Base-by-base conservation (phyloP, 1,140 invertebrate species). In the Drosophila seguyi region DNA sequence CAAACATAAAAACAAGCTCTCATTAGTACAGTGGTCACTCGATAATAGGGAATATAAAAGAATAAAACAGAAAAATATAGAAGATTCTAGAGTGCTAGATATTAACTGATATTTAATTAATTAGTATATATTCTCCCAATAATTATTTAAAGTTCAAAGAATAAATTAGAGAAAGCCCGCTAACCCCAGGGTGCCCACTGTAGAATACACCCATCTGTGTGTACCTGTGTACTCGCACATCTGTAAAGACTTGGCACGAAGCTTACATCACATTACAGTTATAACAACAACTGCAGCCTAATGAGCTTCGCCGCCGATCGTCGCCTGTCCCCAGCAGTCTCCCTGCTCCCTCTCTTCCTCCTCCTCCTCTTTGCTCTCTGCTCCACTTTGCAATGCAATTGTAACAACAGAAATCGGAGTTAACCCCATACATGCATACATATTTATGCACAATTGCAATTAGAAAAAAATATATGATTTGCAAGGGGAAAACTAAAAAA, bases 221-320 rank as follows among this genome's bases (percentile, higher is more conserved):
- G 10, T 6, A n/a, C 31, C 3, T 44, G 18, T 4, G 3, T 18
- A 31, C 48, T 52, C 6, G 34, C 31, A 22, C 31, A 45, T 27
- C 13, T 18, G 29, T n/a, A 34, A 13, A 18, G 31, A 41, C 36
- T 50, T 34, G 41, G 42, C 44, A 60, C 59, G 39, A 58, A 36
- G 63, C 75, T 77, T 77, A 69, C 74, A 69, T 77, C 63, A 78
- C 75, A 52, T 39, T 42, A 77, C 74, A 48, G 73, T 77, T 77
- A 76, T 47, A 75, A 38, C 62, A 53, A 72, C 52, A 55, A 77
- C 61, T 29, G 25, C 11, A n/a, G 48, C 56, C 52, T 76, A 76
- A 76, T 76, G 44, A 68, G 63, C 36, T 59, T 5, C 38, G 22
- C 47, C 31, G 45, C n/a, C 20, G 61, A 69, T 52, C 62, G 66